Base-by-base conservation (phyloP, 1,140 invertebrate genomes). In the Goniozus legneri region DNA sequence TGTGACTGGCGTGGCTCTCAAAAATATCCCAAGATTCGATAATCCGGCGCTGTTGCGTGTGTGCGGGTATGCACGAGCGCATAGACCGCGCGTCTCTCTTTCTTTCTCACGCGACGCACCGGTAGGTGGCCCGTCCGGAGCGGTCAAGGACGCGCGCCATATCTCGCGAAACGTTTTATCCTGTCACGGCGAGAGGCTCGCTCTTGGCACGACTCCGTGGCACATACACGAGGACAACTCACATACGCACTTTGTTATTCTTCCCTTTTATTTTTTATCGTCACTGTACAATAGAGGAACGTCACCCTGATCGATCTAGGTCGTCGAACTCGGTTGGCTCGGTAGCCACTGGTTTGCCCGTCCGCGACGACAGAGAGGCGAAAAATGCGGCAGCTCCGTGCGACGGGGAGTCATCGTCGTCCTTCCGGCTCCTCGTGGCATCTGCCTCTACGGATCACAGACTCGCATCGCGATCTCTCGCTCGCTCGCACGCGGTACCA, bases 321-420 rank as follows among this genome's bases (percentile, higher is more conserved):
- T 15, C 24, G 12, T n/a, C 14, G 21, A 31, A 22, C 32, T 34
- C 27, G n/a, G 27, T 22, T 30, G 8, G 10, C 13, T 13, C 21
- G 15, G 19, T 10, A 16, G 10, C 2, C 24, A 3, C 16, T 19
- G 20, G 12, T 10, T 42, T 32, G 24, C 41, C 41, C 16, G 31
- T 35, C 46, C 40, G 40, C 40, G 41, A 43, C 44, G 41, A 41
- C 10, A n/a, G 31, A 20, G 8, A 18, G 31, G 6, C 16, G 40
- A 48, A 48, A 33, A 40, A 24, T 33, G 44, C n/a, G 30, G 44
- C 24, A 48, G 10, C 16, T 18, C 31, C 19, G 31, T 22, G 40
- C 41, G 39, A 47, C 43, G 39, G 38, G 39, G 30, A 15, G 19
- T 30, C 30, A 33, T 3, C 46, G 20, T 43, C 20, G 46, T 44